Evolutionary conservation across 2,113 vertebrate genomes (phyloP).

Genomic region (Chionis minor): DNA sequence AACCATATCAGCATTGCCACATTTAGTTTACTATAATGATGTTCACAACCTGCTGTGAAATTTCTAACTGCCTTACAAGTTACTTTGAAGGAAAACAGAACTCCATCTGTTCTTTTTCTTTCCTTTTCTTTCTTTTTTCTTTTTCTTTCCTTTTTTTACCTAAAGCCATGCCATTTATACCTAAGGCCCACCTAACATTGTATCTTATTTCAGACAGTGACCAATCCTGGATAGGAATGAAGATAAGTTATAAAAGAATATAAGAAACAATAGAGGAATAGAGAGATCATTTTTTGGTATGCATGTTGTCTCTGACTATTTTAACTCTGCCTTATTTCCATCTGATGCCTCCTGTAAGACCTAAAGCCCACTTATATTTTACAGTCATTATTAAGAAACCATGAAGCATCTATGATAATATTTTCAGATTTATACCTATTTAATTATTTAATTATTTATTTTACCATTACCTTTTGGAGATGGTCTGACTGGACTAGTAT

Average conservation of each 20-base stretch:
- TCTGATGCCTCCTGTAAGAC: not conserved
- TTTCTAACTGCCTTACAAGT: not conserved
- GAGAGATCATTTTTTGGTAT: not conserved
- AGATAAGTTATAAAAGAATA: not conserved
- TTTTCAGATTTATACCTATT: not conserved
- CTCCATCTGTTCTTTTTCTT: fast-evolving
- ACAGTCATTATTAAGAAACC: not conserved
- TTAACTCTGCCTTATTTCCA: not conserved
- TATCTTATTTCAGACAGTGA: not conserved
- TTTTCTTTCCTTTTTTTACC: not conserved
- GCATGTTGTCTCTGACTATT: fast-evolving
- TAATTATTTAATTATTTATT: not conserved
- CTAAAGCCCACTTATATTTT: not conserved
- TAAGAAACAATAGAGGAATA: not conserved
- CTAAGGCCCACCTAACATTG: not conserved
- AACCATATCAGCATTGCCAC: fast-evolving
- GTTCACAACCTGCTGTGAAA: not conserved
- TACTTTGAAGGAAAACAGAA: not conserved
- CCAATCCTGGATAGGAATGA: not conserved
- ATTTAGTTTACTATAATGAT: not conserved
- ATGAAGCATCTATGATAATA: not conserved
- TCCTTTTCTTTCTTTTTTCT: too few relatives aligned
- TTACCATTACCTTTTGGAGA: not conserved
- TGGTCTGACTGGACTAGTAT: not conserved
- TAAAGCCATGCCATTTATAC: not conserved